phyloP scores from a whole-genome alignment of 2,888 invertebrate genomes.

The Calameuta filiformis region DNA sequence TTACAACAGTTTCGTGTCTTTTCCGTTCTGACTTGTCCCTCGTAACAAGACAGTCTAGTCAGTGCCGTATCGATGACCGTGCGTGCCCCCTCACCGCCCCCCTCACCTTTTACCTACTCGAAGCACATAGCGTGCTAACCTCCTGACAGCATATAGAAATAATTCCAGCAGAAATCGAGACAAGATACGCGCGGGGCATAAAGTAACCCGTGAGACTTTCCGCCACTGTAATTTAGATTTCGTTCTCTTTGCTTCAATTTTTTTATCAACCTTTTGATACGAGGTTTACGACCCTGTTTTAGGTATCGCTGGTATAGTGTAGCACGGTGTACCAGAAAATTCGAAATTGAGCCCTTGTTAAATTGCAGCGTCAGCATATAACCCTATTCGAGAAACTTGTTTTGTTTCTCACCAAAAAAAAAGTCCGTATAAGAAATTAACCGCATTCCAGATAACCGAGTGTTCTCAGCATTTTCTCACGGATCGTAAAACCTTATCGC shows the following conservation, averaged over 20 bases:
- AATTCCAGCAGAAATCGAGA: background rate
- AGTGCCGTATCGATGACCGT: conserved; percentile 22
- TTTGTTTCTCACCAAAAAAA: background rate
- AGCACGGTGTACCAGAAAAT: background rate
- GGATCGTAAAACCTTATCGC: background rate
- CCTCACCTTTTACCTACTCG: background rate
- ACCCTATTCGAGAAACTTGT: background rate
- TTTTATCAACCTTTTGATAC: background rate
- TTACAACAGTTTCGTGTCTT: conserved; percentile 37
- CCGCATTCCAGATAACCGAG: background rate
- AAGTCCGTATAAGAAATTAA: background rate
- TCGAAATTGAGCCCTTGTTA: background rate
- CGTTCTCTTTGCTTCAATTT: background rate
- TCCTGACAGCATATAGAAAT: background rate
- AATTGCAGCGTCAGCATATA: background rate
- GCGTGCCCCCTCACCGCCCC: background rate
- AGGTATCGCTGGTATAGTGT: background rate
- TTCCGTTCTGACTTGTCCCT: conserved; percentile 27
- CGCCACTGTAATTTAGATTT: background rate
- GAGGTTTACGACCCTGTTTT: background rate
- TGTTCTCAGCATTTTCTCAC: background rate
- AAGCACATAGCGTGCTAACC: background rate
- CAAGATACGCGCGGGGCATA: background rate
- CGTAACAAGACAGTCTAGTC: conserved; percentile 24
- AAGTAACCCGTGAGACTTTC: background rate